Evolutionary conservation across 2,888 invertebrate genomes (phyloP), one percentile per base, ranked within the genome.

Genomic region (Eulithis prunata): DNA sequence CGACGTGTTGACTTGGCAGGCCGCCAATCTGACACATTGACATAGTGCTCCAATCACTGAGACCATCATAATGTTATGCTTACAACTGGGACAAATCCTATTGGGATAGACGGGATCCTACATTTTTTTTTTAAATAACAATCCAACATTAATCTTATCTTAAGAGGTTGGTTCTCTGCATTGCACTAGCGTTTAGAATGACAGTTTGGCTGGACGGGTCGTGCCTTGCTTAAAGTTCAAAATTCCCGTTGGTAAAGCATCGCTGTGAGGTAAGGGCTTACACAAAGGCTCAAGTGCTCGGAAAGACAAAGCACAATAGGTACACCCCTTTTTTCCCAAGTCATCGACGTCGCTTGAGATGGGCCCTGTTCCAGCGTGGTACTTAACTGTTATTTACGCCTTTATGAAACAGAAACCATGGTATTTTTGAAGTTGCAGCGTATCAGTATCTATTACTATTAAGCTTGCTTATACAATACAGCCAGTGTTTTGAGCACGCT

Each of bases 1-100:
- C 62, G 55, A 56, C 62, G 55, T 32, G 55, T 41, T 43, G 62
- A 28, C 55, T 62, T 62, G 62, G 62, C 55, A 4, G 2, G 11
- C 2, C 21, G 62, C 62, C 62, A 62, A 38, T 1, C 52, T 49
- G 61, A 53, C 45, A 54, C 46, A 21, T 45, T 55, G 55, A 21
- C 47, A 46, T 47, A 61, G n/a, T 56, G 55, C 14, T 61, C 61
- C 47, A 54, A n/a, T 61, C 36, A 21, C 38, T 45, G 36, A 7
- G 21, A 41, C 13, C 8, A 54, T 47, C 21, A 47, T 47, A 53
- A 38, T 8, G 21, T 21, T 51, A 54, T 13, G 10, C 21, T 21
- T 49, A 21, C 1, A 13, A 47, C 49, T 49, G 21, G 49, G 47
- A 47, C 47, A 49, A 49, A 11, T 49, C 11, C 4, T 21, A 41